Evolutionary conservation across 2,113 vertebrate species (phyloP), one percentile per base, ranked within the genome.

Genomic region (Damaliscus lunatus): DNA sequence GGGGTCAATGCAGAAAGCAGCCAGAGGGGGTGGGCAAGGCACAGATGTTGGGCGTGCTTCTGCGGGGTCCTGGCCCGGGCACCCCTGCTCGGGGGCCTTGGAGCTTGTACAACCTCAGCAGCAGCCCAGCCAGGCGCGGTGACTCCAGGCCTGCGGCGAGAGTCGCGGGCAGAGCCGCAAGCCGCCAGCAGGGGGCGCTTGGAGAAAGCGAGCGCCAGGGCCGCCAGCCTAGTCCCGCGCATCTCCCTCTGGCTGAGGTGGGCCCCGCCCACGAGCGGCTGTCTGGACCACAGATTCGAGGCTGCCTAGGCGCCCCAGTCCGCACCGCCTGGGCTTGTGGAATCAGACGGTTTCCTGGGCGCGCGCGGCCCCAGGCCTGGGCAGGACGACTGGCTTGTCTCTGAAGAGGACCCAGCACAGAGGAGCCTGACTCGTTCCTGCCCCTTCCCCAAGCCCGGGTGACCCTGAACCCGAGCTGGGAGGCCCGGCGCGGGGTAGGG

Each of bases 121-220:
- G 7, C 10, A 1, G 7, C 36, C 4, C 15, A 27, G 15, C 29
- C 2, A 4, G 1, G 14, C 10, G 29, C 25, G 2, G 25, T 13
- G 15, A 19, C 43, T 55, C 81, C 7, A 7, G 81, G 19, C 81
- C 21, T 8, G 80, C 4, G 2, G 46, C 57, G 23, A 21, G n/a
- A 17, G 12, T 52, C 6, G 4, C 0, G 0, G 15, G n/a, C 46
- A 88, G 74, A 48, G 87, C 46, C 0, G 0, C 2, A 0, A 23
- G 21, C 1, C 21, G 33, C 64, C 64, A 78, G 48, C 74, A 88
- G 83, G 46, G 33, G 71, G 29, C 3, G 3, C 1, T 0, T 1
- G 14, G 23, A 43, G 19, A 40, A 14, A 77, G 27, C 0, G 3
- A 78, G 57, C 6, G 9, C 60, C 25, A 5, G n/a, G 52, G n/a